These are phyloP conservation scores for Adelges cooleyi DNA, from an alignment of 1,140 invertebrate species.

Conservation along the genomic window DNA sequence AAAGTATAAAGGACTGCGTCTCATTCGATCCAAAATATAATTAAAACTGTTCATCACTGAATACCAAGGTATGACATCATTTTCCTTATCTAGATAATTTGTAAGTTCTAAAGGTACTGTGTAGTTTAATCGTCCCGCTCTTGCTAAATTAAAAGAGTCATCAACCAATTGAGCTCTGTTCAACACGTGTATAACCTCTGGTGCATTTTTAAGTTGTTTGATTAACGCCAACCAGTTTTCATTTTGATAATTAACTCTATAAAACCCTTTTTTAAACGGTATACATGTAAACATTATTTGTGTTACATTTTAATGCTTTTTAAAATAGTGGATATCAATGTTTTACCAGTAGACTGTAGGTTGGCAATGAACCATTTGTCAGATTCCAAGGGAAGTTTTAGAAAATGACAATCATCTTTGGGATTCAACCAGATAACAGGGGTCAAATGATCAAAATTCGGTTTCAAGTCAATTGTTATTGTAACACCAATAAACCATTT, in stretches of 20 bases:
- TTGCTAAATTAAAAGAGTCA: slow-evolving; percentile 43
- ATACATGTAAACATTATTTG: too few species aligned
- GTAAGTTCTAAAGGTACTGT: slow-evolving; percentile 49
- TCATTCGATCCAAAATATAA: slow-evolving; percentile 2
- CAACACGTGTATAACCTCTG: slow-evolving; percentile 39
- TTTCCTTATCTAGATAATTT: slow-evolving; percentile 45
- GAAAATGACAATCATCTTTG: slow-evolving; percentile 35
- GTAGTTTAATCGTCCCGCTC: slow-evolving; percentile 46
- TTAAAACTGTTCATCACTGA: slow-evolving; percentile 34
- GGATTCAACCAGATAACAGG: neutral
- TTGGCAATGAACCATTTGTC: slow-evolving; percentile 59
- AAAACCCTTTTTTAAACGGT: slow-evolving; percentile 43
- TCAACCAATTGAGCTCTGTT: slow-evolving; percentile 55
- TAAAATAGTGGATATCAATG: too few species aligned
- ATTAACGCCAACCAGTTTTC: slow-evolving; percentile 47
- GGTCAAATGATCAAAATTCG: neutral
- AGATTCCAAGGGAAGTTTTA: slow-evolving; percentile 33
- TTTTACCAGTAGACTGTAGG: slow-evolving; percentile 49
- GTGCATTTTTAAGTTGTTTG: slow-evolving; percentile 39
- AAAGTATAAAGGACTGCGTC: neutral
- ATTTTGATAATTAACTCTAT: slow-evolving; percentile 51
- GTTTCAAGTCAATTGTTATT: neutral
- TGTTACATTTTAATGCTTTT: too few species aligned
- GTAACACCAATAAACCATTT: neutral
- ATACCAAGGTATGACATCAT: slow-evolving; percentile 51